These are phyloP conservation scores for Protobothrops mucrosquamatus DNA, from an alignment of 2,113 vertebrate genomes.

Conservation along the genomic window DNA sequence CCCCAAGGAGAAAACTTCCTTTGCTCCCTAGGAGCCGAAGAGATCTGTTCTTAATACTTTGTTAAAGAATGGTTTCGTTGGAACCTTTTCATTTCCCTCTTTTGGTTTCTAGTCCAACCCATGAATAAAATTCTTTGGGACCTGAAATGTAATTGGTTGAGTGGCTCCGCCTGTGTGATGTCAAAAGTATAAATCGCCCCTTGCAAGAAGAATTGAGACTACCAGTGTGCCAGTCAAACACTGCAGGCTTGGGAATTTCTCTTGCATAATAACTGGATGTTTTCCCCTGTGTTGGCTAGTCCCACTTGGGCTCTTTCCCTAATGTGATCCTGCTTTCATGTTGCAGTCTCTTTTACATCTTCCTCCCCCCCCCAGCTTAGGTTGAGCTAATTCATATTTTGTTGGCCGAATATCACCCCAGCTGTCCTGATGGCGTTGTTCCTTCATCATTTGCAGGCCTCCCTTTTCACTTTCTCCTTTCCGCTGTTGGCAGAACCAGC, in stretches of 20 bases:
- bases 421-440: background rate
- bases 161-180: too few relatives aligned
- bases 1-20: rapidly evolving
- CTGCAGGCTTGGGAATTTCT: background rate
- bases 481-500: background rate
- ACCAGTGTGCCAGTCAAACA: background rate
- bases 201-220: background rate
- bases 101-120: background rate
- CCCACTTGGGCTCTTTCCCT: background rate
- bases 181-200: background rate
- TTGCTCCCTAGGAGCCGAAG: background rate
- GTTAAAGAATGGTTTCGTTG: rapidly evolving
- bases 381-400: background rate
- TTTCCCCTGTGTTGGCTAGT: background rate
- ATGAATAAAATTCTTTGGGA: background rate
- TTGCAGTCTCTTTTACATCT: background rate
- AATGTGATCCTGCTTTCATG: background rate
- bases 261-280: background rate
- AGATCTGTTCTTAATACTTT: background rate
- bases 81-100: rapidly evolving
- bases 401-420: background rate
- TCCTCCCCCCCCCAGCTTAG: background rate
- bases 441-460: background rate
- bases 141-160: background rate
- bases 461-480: background rate